A percentile compares a stretch with the other conserved stretches of the same genome.
Evolutionary conservation across 2,797 vertebrate genomes (phyloP).

Genomic region (Enteromius mattozi): DNA sequence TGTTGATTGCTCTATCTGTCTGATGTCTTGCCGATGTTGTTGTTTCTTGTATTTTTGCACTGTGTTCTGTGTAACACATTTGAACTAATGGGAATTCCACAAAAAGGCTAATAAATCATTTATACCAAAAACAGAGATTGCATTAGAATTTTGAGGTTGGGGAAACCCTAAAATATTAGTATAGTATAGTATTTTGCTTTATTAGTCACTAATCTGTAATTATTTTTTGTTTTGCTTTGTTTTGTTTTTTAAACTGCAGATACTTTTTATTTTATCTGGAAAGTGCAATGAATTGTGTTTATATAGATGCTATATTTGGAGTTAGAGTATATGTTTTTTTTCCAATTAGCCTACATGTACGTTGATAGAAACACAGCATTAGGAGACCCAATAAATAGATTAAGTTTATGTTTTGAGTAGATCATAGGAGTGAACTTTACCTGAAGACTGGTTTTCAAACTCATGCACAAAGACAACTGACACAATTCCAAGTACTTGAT

Average conservation of each 20-base stretch:
- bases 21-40: conserved; percentile 61
- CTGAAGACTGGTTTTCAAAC: conserved; percentile 1
- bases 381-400: not conserved
- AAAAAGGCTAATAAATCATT: conserved; percentile 74
- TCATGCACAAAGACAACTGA: conserved; percentile 7
- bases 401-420: not conserved
- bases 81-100: conserved; percentile 79
- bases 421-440: conserved; percentile 1
- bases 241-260: not conserved
- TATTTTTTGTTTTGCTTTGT: too few relatives aligned
- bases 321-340: not conserved
- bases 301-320: not conserved
- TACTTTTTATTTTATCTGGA: not conserved
- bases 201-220: not conserved
- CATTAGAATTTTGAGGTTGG: too few relatives aligned
- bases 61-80: conserved; percentile 81
- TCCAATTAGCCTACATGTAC: not conserved
- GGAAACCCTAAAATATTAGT: too few relatives aligned
- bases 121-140: too few relatives aligned
- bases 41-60: conserved; percentile 83
- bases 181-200: not conserved
- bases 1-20: conserved; percentile 63
- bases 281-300: not conserved
- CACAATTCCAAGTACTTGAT: not conserved
- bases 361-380: not conserved